Percentiles rank a stretch among this genome's conserved stretches.
phyloP scores from a whole-genome alignment of 2,888 invertebrate species.

The Nebria brevicollis region DNA sequence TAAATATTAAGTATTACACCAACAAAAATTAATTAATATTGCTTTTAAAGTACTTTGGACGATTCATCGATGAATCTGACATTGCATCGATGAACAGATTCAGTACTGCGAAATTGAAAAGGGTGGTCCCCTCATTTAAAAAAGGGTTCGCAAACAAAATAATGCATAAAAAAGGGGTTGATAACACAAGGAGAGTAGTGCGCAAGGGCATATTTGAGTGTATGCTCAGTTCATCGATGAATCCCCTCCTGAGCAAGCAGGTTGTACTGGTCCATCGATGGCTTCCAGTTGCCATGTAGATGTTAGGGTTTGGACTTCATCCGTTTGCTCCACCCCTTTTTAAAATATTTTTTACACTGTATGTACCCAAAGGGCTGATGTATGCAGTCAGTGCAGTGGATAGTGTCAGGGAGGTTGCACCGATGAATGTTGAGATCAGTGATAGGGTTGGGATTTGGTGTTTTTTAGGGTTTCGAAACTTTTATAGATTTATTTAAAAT shows the following conservation, averaged over 20 bases:
- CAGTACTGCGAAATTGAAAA: constrained; percentile 24
- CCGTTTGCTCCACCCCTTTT: constrained; percentile 45
- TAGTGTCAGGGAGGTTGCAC: constrained; percentile 2
- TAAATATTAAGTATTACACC: background rate
- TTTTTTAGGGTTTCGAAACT: background rate
- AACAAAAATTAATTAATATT: background rate
- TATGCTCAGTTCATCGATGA: constrained; percentile 14
- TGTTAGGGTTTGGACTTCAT: constrained; percentile 15
- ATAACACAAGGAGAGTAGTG: constrained; percentile 15
- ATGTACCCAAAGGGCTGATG: constrained; percentile 27
- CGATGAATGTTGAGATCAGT: constrained; percentile 15
- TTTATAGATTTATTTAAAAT: background rate
- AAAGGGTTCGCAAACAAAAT: constrained; percentile 31
- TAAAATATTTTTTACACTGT: constrained; percentile 43
- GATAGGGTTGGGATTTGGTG: background rate
- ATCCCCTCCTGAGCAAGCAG: constrained; percentile 17
- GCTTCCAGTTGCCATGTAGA: constrained; percentile 22
- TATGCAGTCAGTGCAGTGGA: constrained; percentile 9
- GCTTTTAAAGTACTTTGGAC: too few relatives aligned
- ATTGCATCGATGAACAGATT: constrained; percentile 25
- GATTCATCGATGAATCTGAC: background rate
- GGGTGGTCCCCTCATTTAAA: constrained; percentile 28
- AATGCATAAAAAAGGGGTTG: constrained; percentile 35
- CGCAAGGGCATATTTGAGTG: constrained; percentile 7
- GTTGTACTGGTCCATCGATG: constrained; percentile 7